Percentiles rank a stretch among this genome's conserved stretches.
These are phyloP conservation scores for Clistopyga incitator DNA, from an alignment of 2,888 invertebrate genomes.

Conservation along the genomic window DNA sequence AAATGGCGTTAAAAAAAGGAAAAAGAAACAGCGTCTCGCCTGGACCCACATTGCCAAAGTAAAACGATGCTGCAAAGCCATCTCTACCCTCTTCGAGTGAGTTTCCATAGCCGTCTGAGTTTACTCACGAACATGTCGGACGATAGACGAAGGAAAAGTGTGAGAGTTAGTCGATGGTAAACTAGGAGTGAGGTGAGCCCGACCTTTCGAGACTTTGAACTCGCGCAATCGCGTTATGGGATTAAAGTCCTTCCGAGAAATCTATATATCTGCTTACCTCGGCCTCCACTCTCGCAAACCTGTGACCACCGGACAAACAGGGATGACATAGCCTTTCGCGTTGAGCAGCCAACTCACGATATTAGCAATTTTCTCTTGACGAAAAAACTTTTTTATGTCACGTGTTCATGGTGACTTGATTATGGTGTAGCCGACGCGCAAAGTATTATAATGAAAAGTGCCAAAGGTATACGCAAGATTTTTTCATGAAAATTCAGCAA, in stretches of 20 bases:
- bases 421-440: background rate
- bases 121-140: constrained; percentile 31
- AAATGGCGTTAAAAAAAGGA: constrained; percentile 49
- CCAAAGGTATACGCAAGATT: constrained; percentile 28
- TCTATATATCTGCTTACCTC: background rate
- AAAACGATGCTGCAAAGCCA: constrained; percentile 33
- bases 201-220: constrained; percentile 46
- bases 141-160: constrained; percentile 41
- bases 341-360: constrained; percentile 22
- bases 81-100: constrained; percentile 10
- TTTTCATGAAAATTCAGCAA: constrained; percentile 42
- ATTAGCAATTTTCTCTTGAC: constrained; percentile 22
- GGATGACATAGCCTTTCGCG: constrained; percentile 7
- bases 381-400: background rate
- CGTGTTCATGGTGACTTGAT: background rate
- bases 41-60: constrained; percentile 20
- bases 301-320: constrained; percentile 10
- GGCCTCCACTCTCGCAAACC: background rate
- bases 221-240: constrained; percentile 38
- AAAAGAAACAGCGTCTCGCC: constrained; percentile 39
- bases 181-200: constrained; percentile 18
- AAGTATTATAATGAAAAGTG: constrained; percentile 26
- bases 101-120: constrained; percentile 30
- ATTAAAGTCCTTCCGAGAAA: constrained; percentile 37
- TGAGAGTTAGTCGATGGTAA: constrained; percentile 16